Evolutionary conservation across 2,888 invertebrate genomes (phyloP).

Genomic region (Dryococelus australis): DNA sequence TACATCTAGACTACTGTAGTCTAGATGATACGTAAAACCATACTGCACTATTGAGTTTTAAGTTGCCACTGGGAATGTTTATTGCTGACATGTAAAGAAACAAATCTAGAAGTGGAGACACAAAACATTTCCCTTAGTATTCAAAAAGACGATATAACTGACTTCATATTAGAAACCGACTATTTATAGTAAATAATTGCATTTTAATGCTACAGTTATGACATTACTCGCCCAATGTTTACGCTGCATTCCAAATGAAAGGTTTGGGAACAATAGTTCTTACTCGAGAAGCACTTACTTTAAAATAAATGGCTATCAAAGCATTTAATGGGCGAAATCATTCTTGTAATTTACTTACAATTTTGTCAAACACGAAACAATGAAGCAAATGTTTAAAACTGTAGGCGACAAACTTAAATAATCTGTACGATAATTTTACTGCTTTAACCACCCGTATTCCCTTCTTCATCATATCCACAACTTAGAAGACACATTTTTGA

Average conservation of each 20-base stretch:
- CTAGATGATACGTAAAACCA: background rate
- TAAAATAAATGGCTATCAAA: too few relatives aligned
- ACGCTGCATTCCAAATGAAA: background rate
- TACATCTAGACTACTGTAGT: too few relatives aligned
- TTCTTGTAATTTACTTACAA: background rate
- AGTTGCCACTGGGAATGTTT: background rate
- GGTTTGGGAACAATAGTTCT: too few relatives aligned
- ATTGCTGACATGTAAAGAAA: background rate
- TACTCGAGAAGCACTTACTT: too few relatives aligned
- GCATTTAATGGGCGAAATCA: background rate
- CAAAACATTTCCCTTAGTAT: background rate
- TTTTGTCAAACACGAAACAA: background rate
- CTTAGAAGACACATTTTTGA: background rate
- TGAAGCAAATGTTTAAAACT: too few relatives aligned
- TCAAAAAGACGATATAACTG: background rate
- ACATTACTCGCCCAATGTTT: background rate
- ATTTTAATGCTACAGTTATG: background rate
- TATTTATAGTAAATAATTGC: background rate
- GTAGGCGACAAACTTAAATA: too few relatives aligned
- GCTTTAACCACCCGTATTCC: too few relatives aligned
- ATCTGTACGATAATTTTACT: too few relatives aligned
- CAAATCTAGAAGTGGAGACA: conserved; percentile 2
- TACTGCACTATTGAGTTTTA: background rate
- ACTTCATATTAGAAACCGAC: background rate
- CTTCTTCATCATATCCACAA: too few relatives aligned